phyloP scores from a whole-genome alignment of 2,113 vertebrate genomes.

The Thamnophis sirtalis region DNA sequence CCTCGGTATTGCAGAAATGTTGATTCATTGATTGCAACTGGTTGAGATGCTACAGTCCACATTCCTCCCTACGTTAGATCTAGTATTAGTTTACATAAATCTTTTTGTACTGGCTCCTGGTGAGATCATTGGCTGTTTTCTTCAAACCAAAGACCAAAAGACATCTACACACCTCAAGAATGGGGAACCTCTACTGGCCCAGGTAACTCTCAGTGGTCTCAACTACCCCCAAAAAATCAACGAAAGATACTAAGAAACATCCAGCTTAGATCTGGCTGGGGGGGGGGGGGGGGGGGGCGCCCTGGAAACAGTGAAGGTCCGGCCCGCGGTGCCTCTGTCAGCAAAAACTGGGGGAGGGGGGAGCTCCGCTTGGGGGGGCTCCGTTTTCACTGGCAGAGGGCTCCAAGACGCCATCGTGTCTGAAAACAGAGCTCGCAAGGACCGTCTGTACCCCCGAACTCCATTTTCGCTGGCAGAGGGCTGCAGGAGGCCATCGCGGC shows the following conservation, averaged over 20 bases:
- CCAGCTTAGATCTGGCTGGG: no score
- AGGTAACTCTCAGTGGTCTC: background rate
- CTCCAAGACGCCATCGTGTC: no score
- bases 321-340: no score
- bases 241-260: background rate
- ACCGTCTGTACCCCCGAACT: no score
- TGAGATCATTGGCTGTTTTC: background rate
- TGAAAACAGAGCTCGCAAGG: no score
- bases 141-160: background rate
- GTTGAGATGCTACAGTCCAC: background rate
- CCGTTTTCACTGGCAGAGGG: no score
- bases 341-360: no score
- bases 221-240: background rate
- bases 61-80: background rate
- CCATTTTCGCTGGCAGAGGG: no score
- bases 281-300: no score
- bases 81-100: background rate
- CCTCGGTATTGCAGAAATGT: background rate
- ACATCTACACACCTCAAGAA: background rate
- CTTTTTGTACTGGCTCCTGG: background rate
- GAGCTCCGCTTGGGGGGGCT: no score
- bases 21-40: constrained; percentile 22
- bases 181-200: background rate
- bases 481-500: no score
- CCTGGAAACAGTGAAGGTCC: no score